Base-by-base conservation (phyloP, 2,113 vertebrate genomes). In the Dissostichus mawsoni region DNA sequence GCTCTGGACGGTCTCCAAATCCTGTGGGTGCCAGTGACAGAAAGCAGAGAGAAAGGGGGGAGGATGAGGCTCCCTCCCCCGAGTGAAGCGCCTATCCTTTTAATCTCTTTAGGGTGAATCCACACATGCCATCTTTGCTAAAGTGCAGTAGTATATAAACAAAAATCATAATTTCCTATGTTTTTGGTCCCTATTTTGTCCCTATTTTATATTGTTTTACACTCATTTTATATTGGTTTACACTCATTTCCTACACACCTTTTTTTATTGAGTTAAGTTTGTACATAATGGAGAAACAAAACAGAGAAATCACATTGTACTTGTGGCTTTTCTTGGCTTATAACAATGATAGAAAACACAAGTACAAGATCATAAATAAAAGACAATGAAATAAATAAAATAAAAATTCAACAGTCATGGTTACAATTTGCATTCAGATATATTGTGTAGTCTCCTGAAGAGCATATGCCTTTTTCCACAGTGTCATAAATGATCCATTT, bases 1-100 rank as follows among this genome's bases (percentile, higher is more conserved):
- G 69, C 74, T 78, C 70, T 87, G 89, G 86, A 77, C 6, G 17
- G 10, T 9, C 1, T 84, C 88, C 87, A 87, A 41, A 41, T 17
- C 57, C 73, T 53, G 51, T 11, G 41, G 80, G 59, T 41, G 74
- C 64, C 45, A n/a, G 68, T 76, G 71, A 88, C 68, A 29, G 52
- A 79, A 86, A 82, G 62, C 74, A 76, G 73, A 52, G 25, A 44
- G 69, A 65, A 57, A 41, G 2, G 3, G 62, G 65, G 77, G 65
- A 16, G 16, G 58, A 1, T 1, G 48, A 69, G 50, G 61, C 17
- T 55, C 25, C 18, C 51, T 47, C 14, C 18, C 41, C 13, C 0
- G 1, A 63, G 14, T 23, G 3, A 29, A 44, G 33, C 52, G 55
- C 66, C 63, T 4, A 1, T 77, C 41, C 64, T 48, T 84, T 66